Base-by-base conservation (phyloP, 2,113 vertebrate genomes). In the Ailurus styani region DNA sequence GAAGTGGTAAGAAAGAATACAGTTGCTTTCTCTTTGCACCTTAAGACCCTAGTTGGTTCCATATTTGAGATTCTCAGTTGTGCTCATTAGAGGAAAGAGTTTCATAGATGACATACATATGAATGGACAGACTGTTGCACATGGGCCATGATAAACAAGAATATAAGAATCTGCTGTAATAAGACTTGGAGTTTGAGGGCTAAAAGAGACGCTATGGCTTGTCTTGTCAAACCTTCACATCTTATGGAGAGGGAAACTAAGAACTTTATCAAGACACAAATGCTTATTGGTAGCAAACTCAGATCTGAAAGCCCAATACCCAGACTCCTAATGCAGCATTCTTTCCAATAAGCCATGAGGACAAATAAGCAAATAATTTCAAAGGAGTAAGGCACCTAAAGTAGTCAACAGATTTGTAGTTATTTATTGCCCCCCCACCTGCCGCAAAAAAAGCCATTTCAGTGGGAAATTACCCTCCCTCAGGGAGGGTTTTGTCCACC, bases 351-450 rank as follows among this genome's bases (percentile, higher is more conserved):
- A 70, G 34, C 50, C 66, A 52, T 17, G 13, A 82, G 5, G 37
- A 42, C 17, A 78, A n/a, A n/a, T n/a, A n/a, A 57, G 27, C 23
- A 86, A 57, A 86, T 89, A 57, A 96, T 57, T 78, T 90, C 66
- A 90, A 75, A 93, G 47, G 45, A 83, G 25, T 47, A 60, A 21
- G 37, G 5, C 52, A 83, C 37, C 62, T 66, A 54, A 87, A 62
- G 82, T n/a, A 95, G 47, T 52, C 45, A 72, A 47, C 6, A 73
- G 21, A 78, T 70, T 72, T 93, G 0, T 34, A 73, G 42, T 79
- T 73, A 77, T 50, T 91, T 79, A 25, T 64, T 75, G 2, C 54
- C 5, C 52, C 52, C 52, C 52, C 17, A n/a, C n/a, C n/a, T n/a
- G n/a, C 7, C n/a, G 37, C 8, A 54, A 90, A 70, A 86, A 34